Conservation (phyloP, 2,113 vertebrate species). For the Catharus minimus region DNA sequence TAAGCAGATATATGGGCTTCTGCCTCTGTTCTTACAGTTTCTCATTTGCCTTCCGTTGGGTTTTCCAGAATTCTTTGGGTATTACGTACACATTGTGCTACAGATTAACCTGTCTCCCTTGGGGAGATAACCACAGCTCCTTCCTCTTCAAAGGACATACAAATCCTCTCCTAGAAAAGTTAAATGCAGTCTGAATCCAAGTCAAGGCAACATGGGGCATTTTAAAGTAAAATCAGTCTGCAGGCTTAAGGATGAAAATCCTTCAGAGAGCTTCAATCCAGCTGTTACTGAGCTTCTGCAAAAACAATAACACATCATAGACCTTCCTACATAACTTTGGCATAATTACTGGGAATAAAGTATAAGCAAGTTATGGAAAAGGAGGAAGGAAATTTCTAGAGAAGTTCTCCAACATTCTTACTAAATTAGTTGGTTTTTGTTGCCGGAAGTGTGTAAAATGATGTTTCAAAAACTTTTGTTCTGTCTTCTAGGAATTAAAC, state of each 20-base stretch:
- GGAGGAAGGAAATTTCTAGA: neutral
- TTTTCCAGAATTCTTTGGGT: neutral
- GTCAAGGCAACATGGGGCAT: neutral
- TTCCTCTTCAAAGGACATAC: neutral
- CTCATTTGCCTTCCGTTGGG: neutral
- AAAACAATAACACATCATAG: neutral
- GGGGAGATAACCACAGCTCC: neutral
- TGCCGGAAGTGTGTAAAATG: neutral
- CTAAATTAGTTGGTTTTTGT: neutral
- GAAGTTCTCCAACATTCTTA: neutral
- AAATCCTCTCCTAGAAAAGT: neutral
- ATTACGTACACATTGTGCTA: neutral
- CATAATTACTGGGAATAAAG: neutral
- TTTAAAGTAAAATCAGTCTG: neutral
- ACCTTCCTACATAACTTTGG: neutral
- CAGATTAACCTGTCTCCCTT: neutral
- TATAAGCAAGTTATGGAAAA: neutral
- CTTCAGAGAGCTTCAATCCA: neutral
- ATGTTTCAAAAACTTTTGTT: neutral
- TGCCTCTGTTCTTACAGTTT: neutral
- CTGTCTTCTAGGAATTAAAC: neutral
- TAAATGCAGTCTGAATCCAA: neutral
- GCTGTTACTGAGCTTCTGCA: neutral
- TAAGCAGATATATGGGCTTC: neutral
- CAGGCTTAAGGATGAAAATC: neutral